Percentiles rank a stretch among this genome's conserved stretches.
These are phyloP conservation scores for Oopsacas minuta DNA, from an alignment of 37 sponge, comb jelly and placozoan species.

Conservation along the genomic window DNA sequence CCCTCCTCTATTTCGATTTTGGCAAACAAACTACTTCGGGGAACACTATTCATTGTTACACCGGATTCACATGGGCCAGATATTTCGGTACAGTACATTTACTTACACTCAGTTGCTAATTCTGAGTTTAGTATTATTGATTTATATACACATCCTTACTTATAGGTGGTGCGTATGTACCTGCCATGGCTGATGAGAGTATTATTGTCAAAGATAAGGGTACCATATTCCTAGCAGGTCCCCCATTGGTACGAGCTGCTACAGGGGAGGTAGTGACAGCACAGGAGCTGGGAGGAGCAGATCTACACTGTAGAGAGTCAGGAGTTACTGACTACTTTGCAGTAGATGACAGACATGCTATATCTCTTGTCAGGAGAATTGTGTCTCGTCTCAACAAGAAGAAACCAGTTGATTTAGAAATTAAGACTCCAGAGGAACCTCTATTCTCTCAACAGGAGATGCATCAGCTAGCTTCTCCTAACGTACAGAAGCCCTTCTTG, in stretches of 20 bases:
- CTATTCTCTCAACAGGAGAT: slow-evolving; percentile 72
- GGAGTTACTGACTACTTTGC: slow-evolving; percentile 91
- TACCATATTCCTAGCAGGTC: slow-evolving; percentile 90
- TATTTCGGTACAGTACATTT: too few relatives aligned
- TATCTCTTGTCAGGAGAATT: slow-evolving; percentile 55
- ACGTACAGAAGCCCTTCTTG: slow-evolving; percentile 52
- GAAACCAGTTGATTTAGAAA: slow-evolving; percentile 46
- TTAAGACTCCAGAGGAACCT: slow-evolving; percentile 63
- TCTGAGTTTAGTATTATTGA: too few relatives aligned
- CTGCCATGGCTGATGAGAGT: slow-evolving; percentile 91
- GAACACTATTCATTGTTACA: too few relatives aligned
- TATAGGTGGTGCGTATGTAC: slow-evolving; percentile 77
- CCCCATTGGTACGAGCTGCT: slow-evolving; percentile 85
- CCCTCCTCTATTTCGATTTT: too few relatives aligned
- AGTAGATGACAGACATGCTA: slow-evolving; percentile 62
- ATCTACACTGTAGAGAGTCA: slow-evolving; percentile 86
- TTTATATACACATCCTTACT: too few relatives aligned
- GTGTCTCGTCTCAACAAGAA: slow-evolving; percentile 51
- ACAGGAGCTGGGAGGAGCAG: slow-evolving; percentile 97
- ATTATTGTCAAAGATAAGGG: slow-evolving; percentile 87
- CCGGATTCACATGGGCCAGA: too few relatives aligned
- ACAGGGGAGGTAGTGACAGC: slow-evolving; percentile 64
- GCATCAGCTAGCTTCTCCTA: slow-evolving; percentile 63
- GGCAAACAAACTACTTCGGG: too few relatives aligned
- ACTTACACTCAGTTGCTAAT: too few relatives aligned